A percentile compares a stretch with the other conserved stretches of the same genome.
Evolutionary conservation across 2,113 vertebrate species (phyloP).

Genomic region (Cyanocitta stelleri): DNA sequence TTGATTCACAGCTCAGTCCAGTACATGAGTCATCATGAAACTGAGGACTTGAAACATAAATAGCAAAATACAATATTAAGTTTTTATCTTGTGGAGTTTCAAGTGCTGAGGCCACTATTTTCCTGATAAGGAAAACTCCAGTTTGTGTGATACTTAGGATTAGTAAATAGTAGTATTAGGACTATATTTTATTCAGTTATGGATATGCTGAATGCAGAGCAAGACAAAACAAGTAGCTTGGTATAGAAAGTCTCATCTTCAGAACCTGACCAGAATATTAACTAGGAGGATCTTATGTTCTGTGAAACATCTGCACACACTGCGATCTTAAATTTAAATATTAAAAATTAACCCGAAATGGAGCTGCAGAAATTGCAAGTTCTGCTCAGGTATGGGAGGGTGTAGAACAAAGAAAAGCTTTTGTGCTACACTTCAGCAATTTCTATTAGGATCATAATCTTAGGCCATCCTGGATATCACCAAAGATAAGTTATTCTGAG

Average conservation of each 20-base stretch:
- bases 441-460: neutral
- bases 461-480: neutral
- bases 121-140: neutral
- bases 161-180: neutral
- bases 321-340: neutral
- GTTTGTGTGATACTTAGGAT: neutral
- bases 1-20: neutral
- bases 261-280: neutral
- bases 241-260: neutral
- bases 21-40: neutral
- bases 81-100: neutral
- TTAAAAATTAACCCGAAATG: neutral
- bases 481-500: neutral
- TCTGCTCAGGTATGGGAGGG: neutral
- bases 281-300: neutral
- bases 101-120: neutral
- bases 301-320: neutral
- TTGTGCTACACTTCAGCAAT: neutral
- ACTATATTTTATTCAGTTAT: neutral
- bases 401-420: neutral
- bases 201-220: neutral
- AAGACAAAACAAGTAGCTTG: neutral
- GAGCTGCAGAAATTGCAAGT: neutral
- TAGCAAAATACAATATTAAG: neutral
- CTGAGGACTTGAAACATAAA: neutral